Percentiles rank a stretch among this genome's conserved stretches.
Evolutionary conservation across 2,888 invertebrate genomes (phyloP).

Genomic region (Panopea generosa): DNA sequence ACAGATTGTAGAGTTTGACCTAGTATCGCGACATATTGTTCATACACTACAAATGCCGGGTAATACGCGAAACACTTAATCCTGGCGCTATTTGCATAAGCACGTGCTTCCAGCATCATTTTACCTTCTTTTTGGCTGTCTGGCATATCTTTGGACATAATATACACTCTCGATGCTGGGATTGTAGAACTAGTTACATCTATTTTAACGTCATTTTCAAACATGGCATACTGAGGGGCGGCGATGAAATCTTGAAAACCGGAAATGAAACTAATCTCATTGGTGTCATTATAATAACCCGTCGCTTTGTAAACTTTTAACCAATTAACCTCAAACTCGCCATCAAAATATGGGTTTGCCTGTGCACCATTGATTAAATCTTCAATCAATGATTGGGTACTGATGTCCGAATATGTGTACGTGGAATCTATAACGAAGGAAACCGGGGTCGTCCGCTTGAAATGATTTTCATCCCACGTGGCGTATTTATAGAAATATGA

Average conservation of each 20-base stretch:
- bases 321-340: slow-evolving; percentile 42
- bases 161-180: slow-evolving; percentile 92
- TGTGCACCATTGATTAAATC: slow-evolving; percentile 19
- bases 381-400: slow-evolving; percentile 16
- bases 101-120: slow-evolving; percentile 70
- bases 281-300: slow-evolving; percentile 5
- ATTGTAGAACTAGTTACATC: slow-evolving; percentile 24
- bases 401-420: slow-evolving; percentile 22
- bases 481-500: slow-evolving; percentile 55
- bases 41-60: slow-evolving; percentile 73
- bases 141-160: slow-evolving; percentile 95
- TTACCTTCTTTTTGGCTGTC: slow-evolving; percentile 87
- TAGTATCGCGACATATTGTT: slow-evolving; percentile 76
- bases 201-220: slow-evolving; percentile 68
- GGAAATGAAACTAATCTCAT: slow-evolving; percentile 31
- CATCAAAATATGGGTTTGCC: slow-evolving; percentile 29
- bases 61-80: slow-evolving; percentile 69
- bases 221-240: slow-evolving; percentile 28
- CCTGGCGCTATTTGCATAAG: slow-evolving; percentile 61
- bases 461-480: slow-evolving; percentile 28
- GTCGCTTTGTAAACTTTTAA: slow-evolving; percentile 21
- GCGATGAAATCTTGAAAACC: slow-evolving; percentile 28
- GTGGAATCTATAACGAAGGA: slow-evolving; percentile 25
- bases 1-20: slow-evolving; percentile 76
- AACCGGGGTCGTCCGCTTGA: slow-evolving; percentile 27